These are phyloP conservation scores for Artemisiospiza belli DNA, from an alignment of 2,113 vertebrate genomes.

Conservation along the genomic window DNA sequence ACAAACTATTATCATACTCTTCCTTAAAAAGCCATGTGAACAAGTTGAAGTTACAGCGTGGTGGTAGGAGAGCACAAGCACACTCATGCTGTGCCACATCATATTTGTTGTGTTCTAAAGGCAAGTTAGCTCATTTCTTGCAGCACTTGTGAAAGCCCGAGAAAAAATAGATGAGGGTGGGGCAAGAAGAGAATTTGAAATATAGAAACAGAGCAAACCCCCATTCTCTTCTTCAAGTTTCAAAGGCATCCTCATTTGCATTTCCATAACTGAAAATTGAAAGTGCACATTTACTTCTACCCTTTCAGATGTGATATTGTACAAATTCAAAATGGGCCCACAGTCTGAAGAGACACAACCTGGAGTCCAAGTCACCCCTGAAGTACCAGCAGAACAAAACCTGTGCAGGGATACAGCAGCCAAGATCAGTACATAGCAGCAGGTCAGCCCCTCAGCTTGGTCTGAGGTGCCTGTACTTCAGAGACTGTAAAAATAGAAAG, in stretches of 20 bases:
- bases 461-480: background rate
- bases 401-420: background rate
- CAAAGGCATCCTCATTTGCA: background rate
- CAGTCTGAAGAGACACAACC: background rate
- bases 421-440: background rate
- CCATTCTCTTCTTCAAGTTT: background rate
- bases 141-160: background rate
- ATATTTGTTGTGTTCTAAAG: background rate
- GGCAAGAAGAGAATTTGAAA: background rate
- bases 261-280: background rate
- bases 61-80: background rate
- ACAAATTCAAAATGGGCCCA: background rate
- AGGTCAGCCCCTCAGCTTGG: background rate
- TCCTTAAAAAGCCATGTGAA: background rate
- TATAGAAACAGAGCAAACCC: background rate
- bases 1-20: background rate
- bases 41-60: background rate
- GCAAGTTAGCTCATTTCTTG: background rate
- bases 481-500: background rate
- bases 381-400: background rate
- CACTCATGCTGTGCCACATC: accelerated
- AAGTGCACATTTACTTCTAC: background rate
- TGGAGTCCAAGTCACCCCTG: background rate
- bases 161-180: background rate
- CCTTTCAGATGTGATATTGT: accelerated